Evolutionary conservation across 2,888 invertebrate genomes (phyloP).

Genomic region (Halictus ligatus): DNA sequence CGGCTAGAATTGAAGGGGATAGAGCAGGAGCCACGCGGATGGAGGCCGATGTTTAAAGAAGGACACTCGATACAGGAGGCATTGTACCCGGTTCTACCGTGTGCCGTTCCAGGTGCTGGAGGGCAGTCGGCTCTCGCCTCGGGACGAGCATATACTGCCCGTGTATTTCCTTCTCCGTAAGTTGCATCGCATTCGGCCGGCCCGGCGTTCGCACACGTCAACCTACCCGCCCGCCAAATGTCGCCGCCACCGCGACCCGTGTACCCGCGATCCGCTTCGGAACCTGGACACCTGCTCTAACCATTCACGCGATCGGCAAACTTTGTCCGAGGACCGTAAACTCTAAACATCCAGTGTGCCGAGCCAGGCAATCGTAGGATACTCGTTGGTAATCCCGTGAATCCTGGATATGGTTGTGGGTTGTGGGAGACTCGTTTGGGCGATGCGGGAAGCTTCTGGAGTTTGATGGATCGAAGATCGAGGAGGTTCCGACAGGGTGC

Average conservation of each 20-base stretch:
- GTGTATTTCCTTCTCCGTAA: constrained; percentile 46
- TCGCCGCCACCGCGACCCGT: not conserved
- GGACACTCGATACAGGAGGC: constrained; percentile 75
- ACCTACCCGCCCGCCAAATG: not conserved
- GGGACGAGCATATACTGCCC: constrained; percentile 58
- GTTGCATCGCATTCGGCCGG: not conserved
- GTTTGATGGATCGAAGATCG: not conserved
- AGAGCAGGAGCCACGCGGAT: constrained; percentile 51
- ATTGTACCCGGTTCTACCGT: constrained; percentile 77
- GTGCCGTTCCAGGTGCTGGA: constrained; percentile 77
- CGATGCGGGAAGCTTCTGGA: not conserved
- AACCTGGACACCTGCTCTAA: constrained; percentile 4
- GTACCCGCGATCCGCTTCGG: not conserved
- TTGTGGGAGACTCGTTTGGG: not conserved
- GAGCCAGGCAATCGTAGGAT: not conserved
- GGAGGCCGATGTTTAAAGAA: constrained; percentile 66
- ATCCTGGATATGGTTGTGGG: not conserved
- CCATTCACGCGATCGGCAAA: not conserved
- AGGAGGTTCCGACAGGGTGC: not conserved
- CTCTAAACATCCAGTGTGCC: not conserved
- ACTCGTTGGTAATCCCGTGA: not conserved
- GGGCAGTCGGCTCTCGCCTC: constrained; percentile 72
- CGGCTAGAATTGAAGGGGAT: constrained; percentile 63
- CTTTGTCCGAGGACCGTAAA: not conserved
- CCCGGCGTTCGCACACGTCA: not conserved